Conservation (phyloP, 2,797 vertebrate species). For the Dipus sagitta region DNA sequence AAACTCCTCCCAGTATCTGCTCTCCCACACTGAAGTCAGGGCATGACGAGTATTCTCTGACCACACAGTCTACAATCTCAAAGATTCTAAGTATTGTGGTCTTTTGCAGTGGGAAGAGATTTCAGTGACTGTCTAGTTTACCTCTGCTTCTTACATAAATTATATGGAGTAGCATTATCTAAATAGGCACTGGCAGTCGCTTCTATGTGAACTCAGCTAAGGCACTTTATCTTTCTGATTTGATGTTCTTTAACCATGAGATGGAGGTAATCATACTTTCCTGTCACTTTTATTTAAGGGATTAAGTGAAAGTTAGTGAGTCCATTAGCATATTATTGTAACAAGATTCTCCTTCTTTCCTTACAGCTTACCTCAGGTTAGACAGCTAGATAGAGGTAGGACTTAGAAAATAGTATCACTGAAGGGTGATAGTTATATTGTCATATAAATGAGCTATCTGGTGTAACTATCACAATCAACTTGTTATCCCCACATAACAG, state of each 20-base stretch:
- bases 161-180: background rate
- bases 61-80: background rate
- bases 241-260: background rate
- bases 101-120: background rate
- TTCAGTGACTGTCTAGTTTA: background rate
- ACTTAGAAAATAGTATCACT: background rate
- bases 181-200: background rate
- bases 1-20: fast-evolving
- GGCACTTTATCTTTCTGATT: background rate
- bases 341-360: background rate
- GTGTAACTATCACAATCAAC: background rate
- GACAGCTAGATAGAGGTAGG: background rate
- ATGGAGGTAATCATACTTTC: background rate
- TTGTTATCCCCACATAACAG: background rate
- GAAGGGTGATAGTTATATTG: background rate
- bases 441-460: background rate
- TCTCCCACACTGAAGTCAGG: background rate
- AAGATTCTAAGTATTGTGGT: background rate
- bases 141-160: background rate
- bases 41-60: background rate
- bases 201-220: background rate
- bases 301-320: background rate
- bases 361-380: background rate
- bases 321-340: background rate
- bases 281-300: background rate